phyloP scores from a whole-genome alignment of 1,140 invertebrate species.

The Ips nitidus region DNA sequence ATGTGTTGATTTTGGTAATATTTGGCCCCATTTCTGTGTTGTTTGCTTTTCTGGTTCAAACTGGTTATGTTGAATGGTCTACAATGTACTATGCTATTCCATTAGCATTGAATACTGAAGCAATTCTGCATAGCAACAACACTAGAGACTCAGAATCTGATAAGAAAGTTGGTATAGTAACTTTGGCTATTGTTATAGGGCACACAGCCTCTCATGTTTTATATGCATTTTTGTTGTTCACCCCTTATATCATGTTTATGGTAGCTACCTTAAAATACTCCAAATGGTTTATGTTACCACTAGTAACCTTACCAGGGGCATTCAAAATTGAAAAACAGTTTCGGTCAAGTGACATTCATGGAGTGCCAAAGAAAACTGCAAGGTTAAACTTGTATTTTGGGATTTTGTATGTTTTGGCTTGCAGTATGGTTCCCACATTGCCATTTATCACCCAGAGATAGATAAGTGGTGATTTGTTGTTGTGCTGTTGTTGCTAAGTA shows the following conservation, averaged over 20 bases:
- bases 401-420: slow-evolving; percentile 82
- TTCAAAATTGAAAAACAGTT: slow-evolving; percentile 91
- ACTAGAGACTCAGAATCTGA: slow-evolving; percentile 87
- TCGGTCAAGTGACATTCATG: slow-evolving; percentile 72
- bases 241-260: slow-evolving; percentile 87
- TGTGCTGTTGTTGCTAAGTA: slow-evolving; percentile 37
- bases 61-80: slow-evolving; percentile 80
- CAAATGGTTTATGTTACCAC: slow-evolving; percentile 83
- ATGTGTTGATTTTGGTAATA: slow-evolving; percentile 86
- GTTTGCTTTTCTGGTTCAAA: slow-evolving; percentile 91
- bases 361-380: slow-evolving; percentile 84
- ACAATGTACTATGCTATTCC: slow-evolving; percentile 93
- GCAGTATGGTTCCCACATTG: slow-evolving; percentile 62
- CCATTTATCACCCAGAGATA: slow-evolving; percentile 55
- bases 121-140: slow-evolving; percentile 93
- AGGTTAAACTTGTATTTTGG: slow-evolving; percentile 90
- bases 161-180: slow-evolving; percentile 84
- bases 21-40: slow-evolving; percentile 95
- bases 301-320: slow-evolving; percentile 82
- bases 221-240: slow-evolving; percentile 88
- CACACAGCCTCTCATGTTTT: slow-evolving; percentile 87
- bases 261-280: slow-evolving; percentile 82
- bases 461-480: slow-evolving; percentile 39
- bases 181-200: slow-evolving; percentile 90
- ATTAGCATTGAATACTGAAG: slow-evolving; percentile 90